A percentile compares a stretch with the other conserved stretches of the same genome.
Conservation (phyloP, 1,140 invertebrate genomes). For the Hylaeus volcanicus region DNA sequence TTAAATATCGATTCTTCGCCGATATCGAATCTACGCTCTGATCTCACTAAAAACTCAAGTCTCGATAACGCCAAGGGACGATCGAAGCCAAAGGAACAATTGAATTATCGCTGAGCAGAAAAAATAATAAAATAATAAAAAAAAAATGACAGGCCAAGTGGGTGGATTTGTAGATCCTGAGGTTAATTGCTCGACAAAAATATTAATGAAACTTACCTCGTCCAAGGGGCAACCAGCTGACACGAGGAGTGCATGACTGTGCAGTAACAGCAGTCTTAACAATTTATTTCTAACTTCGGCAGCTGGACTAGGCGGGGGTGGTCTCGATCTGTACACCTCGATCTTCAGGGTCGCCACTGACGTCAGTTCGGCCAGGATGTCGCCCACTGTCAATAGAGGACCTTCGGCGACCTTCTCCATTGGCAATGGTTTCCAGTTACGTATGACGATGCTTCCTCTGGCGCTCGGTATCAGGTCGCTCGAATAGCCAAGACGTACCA, state of each 20-base stretch:
- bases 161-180: too few relatives aligned
- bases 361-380: slow-evolving; percentile 95
- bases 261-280: slow-evolving; percentile 91
- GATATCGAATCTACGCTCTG: background rate
- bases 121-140: too few relatives aligned
- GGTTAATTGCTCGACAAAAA: background rate
- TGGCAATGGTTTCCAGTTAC: slow-evolving; percentile 95
- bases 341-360: slow-evolving; percentile 94
- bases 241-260: slow-evolving; percentile 91
- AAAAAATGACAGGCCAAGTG: too few relatives aligned
- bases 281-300: slow-evolving; percentile 96
- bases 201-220: slow-evolving; percentile 84
- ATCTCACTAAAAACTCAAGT: too few relatives aligned
- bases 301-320: slow-evolving; percentile 83
- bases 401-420: slow-evolving; percentile 95
- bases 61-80: too few relatives aligned
- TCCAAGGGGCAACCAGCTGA: slow-evolving; percentile 95
- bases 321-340: slow-evolving; percentile 90
- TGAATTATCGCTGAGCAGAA: too few relatives aligned
- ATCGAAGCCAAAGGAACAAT: too few relatives aligned
- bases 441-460: slow-evolving; percentile 92
- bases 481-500: slow-evolving; percentile 85
- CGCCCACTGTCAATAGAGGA: slow-evolving; percentile 91
- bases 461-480: slow-evolving; percentile 78
- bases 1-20: background rate